A percentile compares a stretch with the other conserved stretches of the same genome.
phyloP scores from a whole-genome alignment of 2,888 invertebrate species.

The Eupeodes latifasciatus region DNA sequence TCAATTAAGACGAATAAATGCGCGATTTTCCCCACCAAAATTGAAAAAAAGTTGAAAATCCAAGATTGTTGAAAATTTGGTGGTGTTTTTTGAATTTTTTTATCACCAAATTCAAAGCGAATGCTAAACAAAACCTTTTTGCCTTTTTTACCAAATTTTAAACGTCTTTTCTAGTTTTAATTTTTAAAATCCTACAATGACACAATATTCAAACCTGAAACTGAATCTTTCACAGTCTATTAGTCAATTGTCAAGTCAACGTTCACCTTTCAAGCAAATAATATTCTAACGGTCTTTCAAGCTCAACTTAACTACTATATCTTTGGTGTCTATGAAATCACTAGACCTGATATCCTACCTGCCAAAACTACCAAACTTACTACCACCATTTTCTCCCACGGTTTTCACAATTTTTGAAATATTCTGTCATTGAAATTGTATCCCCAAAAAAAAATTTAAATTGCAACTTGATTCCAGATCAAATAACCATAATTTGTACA shows the following conservation, averaged over 20 bases:
- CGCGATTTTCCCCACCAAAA: no score
- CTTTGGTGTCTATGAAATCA: background rate
- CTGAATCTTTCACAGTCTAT: constrained; percentile 13
- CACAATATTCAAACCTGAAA: background rate
- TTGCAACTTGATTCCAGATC: constrained; percentile 36
- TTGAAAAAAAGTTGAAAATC: no score
- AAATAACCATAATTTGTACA: constrained; percentile 46
- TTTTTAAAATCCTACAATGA: no score
- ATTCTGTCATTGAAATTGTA: constrained; percentile 51
- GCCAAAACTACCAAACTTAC: background rate
- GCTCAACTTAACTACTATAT: background rate
- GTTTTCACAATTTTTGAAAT: constrained; percentile 36
- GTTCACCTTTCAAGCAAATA: background rate
- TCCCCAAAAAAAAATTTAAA: constrained; percentile 9
- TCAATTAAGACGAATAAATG: no score
- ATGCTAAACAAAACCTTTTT: no score
- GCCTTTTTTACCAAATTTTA: no score
- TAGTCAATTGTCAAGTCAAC: background rate
- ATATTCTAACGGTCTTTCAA: background rate
- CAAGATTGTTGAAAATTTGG: no score
- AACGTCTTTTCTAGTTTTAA: no score
- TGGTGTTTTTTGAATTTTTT: no score
- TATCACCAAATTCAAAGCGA: no score
- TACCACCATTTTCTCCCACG: constrained; percentile 59
- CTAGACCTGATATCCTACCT: background rate